Evolutionary conservation across 1,140 invertebrate species (phyloP), one percentile per base, ranked within the genome.

Genomic region (Spodoptera frugiperda): DNA sequence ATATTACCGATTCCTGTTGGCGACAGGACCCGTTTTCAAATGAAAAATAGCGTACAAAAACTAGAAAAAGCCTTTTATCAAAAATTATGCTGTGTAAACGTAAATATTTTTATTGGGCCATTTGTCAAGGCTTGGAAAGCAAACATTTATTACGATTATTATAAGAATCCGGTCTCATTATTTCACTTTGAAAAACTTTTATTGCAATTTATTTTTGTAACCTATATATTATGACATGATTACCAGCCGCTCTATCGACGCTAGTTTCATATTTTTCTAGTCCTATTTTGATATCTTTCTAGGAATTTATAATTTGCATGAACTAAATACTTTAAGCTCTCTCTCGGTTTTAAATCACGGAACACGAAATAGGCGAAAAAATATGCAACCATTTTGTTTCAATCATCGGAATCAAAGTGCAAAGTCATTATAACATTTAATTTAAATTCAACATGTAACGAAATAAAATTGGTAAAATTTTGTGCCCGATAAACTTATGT

Each of bases 51-150:
- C 63, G 44, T 53, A n/a, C n/a, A 14, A 53, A 33, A 33, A 14
- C 48, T 25, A 8, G 33, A 39, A 39, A n/a, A 49, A 53, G 15
- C 63, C 48, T 21, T 14, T 51, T n/a, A 68, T 53, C 3, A 51
- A 68, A n/a, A 68, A 68, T 49, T 15, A 68, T 68, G 48, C 9
- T 17, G 21, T 67, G 63, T 33, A 33, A 68, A 68, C 8, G 39
- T 53, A 68, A 68, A 68, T 68, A 68, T 68, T 68, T 67, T 49
- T n/a, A 61, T 44, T 21, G 14, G 19, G 39, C 63, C 48, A 49
- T 49, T 67, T 67, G 63, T 67, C 63, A 65, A 65, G 44, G n/a
- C 17, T n/a, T 49, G 17, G 21, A 49, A 49, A n/a, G 19, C 39
- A 53, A 53, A 53, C n/a, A 53, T 30, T 51, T 33, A 5, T 53